Evolutionary conservation across 1,140 invertebrate genomes (phyloP), one percentile per base, ranked within the genome.

Genomic region (Colletes gigas): DNA sequence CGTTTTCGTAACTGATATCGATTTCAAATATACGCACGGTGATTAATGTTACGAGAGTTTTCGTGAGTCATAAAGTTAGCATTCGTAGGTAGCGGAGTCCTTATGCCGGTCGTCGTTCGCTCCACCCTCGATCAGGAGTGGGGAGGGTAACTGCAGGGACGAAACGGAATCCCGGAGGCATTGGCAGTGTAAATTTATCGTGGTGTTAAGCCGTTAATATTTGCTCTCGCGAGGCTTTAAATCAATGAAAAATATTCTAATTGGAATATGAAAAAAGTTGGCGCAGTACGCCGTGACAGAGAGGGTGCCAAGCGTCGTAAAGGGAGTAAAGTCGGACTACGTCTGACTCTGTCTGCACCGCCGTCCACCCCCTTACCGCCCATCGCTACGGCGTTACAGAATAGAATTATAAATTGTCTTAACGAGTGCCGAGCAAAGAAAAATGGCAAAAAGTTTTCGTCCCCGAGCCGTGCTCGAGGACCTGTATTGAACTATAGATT

Each of bases 211-310:
- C 88, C 91, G 92, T 93, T 93, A 93, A 93, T 93, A 92, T 91
- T 91, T 90, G 90, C 91, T 87, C 87, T 84, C 83, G 82, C 78
- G 47, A 55, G 84, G 88, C 88, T 84, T 88, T 93, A 93, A 93
- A 93, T 93, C 93, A 93, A 92, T 91, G 92, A 87, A 90, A 93
- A 93, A 93, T 93, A 92, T 93, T 91, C 92, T 93, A 93, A 93
- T 93, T 93, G 92, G 92, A 93, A 93, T 92, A 93, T 93, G 93
- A 93, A 93, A 93, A 93, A 93, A 93, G 92, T 93, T 93, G 90
- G 91, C 90, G 84, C 88, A 77, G 87, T 65, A 63, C 74, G 63
- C 44, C 73, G 78, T 82, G 79, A 83, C 75, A 60, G 74, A 57
- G 74, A 75, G 78, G 65, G 65, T 72, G 76, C 44, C 72, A 52